Conservation (phyloP, 2,888 invertebrate species). For the Orthosia cruda region DNA sequence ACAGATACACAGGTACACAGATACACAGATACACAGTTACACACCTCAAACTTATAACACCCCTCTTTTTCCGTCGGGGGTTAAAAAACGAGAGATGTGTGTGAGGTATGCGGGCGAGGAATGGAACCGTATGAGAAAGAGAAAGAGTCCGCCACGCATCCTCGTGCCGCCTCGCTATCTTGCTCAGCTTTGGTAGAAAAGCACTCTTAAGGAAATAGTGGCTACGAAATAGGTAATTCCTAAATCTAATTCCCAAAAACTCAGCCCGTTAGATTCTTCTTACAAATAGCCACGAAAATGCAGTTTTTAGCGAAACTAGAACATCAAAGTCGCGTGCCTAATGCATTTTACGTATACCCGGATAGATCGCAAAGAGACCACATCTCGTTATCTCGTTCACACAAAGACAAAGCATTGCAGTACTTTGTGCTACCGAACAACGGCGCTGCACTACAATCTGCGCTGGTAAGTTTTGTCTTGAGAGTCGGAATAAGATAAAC, state of each 20-base stretch:
- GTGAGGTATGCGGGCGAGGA: too few relatives aligned
- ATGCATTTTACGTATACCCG: constrained; percentile 38
- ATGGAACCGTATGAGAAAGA: too few relatives aligned
- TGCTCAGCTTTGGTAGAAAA: too few relatives aligned
- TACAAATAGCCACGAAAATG: neutral
- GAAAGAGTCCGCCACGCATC: too few relatives aligned
- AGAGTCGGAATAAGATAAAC: constrained; percentile 41
- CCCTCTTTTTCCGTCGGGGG: too few relatives aligned
- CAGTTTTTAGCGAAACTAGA: constrained; percentile 6
- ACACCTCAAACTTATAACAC: too few relatives aligned
- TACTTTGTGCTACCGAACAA: constrained; percentile 48
- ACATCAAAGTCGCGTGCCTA: constrained; percentile 15
- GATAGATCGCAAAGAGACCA: constrained; percentile 22
- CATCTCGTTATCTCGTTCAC: constrained; percentile 59
- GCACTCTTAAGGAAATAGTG: neutral
- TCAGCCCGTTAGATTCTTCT: neutral
- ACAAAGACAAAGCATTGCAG: constrained; percentile 56
- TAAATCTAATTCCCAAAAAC: neutral
- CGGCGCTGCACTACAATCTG: constrained; percentile 41
- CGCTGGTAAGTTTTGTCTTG: constrained; percentile 23
- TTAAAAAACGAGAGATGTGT: too few relatives aligned
- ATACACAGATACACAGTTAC: too few relatives aligned
- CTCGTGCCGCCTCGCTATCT: too few relatives aligned
- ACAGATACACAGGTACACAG: too few relatives aligned
- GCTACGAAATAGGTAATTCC: neutral